Evolutionary conservation across 2,113 vertebrate genomes (phyloP).

Genomic region (Nestor notabilis): DNA sequence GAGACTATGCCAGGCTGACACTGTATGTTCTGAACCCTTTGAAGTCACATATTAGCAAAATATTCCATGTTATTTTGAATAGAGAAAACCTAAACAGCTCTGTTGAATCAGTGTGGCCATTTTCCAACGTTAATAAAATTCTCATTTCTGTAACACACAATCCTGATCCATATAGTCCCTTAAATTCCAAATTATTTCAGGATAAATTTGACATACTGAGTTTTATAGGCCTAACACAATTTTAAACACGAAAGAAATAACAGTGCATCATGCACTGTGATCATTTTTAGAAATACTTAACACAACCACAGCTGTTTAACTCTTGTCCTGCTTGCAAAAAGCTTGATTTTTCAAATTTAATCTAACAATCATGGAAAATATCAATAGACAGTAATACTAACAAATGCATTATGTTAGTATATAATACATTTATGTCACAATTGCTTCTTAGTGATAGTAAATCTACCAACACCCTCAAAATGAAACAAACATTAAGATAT

Average conservation of each 20-base stretch:
- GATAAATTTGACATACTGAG: constrained; percentile 41
- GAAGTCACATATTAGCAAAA: constrained; percentile 37
- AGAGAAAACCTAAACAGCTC: constrained; percentile 29
- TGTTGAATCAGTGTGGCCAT: constrained; percentile 30
- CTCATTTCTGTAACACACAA: constrained; percentile 37
- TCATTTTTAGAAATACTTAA: constrained; percentile 52
- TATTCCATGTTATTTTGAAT: constrained; percentile 35
- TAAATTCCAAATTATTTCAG: constrained; percentile 42
- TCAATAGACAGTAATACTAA: constrained; percentile 28
- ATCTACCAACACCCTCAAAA: constrained; percentile 70
- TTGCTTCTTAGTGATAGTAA: constrained; percentile 67
- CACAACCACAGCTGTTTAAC: constrained; percentile 30
- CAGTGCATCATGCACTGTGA: background rate
- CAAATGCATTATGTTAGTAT: background rate
- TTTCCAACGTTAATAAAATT: constrained; percentile 69
- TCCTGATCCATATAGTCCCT: background rate
- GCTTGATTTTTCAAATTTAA: constrained; percentile 19
- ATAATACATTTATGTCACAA: constrained; percentile 36
- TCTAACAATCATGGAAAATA: constrained; percentile 30
- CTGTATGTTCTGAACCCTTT: background rate
- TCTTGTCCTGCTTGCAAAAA: constrained; percentile 11
- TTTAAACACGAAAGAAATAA: constrained; percentile 38
- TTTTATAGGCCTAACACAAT: constrained; percentile 31
- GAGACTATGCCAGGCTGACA: background rate
- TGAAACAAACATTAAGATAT: constrained; percentile 56